Base-by-base conservation (phyloP, 2,113 vertebrate species). In the Condylura cristata region DNA sequence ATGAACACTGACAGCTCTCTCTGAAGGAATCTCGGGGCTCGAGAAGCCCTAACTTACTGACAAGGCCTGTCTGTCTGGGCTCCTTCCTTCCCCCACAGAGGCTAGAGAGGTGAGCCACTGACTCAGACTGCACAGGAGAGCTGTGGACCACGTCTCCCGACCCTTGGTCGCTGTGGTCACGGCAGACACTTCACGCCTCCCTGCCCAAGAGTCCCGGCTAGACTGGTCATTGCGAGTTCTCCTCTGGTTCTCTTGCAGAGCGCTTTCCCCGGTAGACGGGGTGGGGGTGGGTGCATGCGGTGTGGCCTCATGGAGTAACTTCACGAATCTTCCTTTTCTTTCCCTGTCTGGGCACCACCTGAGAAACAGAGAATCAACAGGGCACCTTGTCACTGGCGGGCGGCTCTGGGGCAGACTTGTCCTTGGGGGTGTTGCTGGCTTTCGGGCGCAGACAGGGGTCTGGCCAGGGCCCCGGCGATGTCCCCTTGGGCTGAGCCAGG, bases 141-240 rank as follows among this genome's bases (percentile, higher is more conserved):
- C 53, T n/a, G 0, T 10, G 70, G 78, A 86, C 44, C 91, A 51
- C 26, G 68, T 39, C 53, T 53, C 17, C 2, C 6, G 44, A 78
- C 76, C n/a, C 0, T 80, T 70, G 70, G 71, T 93, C 68, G 61
- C 95, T 94, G 95, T 93, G 96, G 71, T 93, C 93, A 91, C 37
- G 66, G 75, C 89, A 83, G 87, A 66, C 89, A 28, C 81, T 37
- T 41, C 8, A 0, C 3, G 37, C 30, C 80, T 81, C 79, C 39
- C 71, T 90, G 91, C 89, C 92, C 79, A 89, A 48, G 32, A 90
- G 48, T 65, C 93, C 89, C 44, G 82, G 44, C 66, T 82, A 37
- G 78, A 65, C 95, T 86, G 94, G 71, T 92, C 94, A 86, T 90
- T 56, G 20, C 6, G 83, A 70, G n/a, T 37, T 34, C 41, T 70